phyloP scores from a whole-genome alignment of 2,797 vertebrate species.

The Catamblyrhynchus diadema region DNA sequence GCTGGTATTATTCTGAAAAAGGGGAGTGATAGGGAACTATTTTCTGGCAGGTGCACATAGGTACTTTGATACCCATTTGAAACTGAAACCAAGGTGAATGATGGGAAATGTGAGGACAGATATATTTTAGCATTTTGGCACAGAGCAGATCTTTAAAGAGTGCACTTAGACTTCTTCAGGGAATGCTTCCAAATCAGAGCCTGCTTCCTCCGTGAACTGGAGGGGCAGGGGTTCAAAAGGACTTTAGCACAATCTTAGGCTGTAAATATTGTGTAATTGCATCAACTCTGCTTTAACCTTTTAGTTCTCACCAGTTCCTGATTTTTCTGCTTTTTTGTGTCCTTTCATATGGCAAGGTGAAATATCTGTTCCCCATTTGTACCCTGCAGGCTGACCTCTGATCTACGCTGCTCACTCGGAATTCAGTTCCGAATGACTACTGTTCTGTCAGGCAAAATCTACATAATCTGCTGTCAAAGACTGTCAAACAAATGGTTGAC shows the following conservation, averaged over 20 bases:
- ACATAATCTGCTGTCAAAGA: slow-evolving; percentile 82
- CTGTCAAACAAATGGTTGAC: slow-evolving; percentile 84
- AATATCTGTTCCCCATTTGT: slow-evolving; percentile 58
- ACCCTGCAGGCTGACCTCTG: slow-evolving; percentile 62
- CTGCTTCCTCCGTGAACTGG: background rate
- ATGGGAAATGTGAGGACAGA: background rate
- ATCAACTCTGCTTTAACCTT: slow-evolving; percentile 81
- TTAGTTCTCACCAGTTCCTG: slow-evolving; percentile 56
- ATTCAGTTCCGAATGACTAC: slow-evolving; percentile 67
- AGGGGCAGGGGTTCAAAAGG: slow-evolving; percentile 74
- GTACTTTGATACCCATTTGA: background rate
- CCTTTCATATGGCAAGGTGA: slow-evolving; percentile 55
- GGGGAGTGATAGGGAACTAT: background rate
- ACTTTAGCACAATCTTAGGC: slow-evolving; percentile 77
- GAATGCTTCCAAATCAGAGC: background rate
- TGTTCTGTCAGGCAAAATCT: slow-evolving; percentile 77
- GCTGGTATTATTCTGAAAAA: background rate
- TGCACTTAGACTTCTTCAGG: background rate
- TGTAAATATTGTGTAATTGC: slow-evolving; percentile 82
- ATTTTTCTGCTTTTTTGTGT: slow-evolving; percentile 37
- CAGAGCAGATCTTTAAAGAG: background rate
- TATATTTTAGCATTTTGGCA: background rate
- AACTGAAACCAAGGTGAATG: background rate
- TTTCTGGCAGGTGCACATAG: background rate
- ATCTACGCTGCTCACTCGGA: slow-evolving; percentile 62